phyloP scores from a whole-genome alignment of 2,113 vertebrate genomes.

The Atrichornis clamosus region DNA sequence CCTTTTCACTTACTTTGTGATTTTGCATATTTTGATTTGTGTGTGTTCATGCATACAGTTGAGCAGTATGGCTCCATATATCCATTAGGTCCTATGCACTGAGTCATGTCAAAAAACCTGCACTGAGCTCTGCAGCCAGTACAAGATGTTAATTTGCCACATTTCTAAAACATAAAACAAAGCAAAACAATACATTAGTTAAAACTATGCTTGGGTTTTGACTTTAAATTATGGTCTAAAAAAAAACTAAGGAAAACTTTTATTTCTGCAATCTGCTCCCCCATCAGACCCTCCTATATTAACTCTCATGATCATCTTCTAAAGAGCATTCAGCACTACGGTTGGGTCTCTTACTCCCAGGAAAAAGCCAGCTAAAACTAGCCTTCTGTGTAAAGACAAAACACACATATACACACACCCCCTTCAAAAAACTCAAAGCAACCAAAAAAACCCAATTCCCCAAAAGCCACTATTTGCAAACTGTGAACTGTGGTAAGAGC shows the following conservation, averaged over 20 bases:
- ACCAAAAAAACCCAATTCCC: background rate
- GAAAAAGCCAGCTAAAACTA: background rate
- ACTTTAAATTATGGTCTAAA: background rate
- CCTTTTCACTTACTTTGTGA: conserved; percentile 77
- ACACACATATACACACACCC: fast-evolving
- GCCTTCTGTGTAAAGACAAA: background rate
- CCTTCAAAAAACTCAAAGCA: background rate
- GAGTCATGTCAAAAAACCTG: conserved; percentile 92
- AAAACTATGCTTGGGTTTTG: conserved; percentile 4
- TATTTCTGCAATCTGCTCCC: background rate
- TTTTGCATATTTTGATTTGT: conserved; percentile 87
- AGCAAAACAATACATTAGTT: conserved; percentile 59
- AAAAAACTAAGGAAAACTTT: background rate
- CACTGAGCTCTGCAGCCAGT: conserved; percentile 91
- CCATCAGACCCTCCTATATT: background rate
- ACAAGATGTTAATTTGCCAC: conserved; percentile 91
- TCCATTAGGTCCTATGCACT: conserved; percentile 87
- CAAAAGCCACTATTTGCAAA: background rate
- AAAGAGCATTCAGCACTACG: background rate
- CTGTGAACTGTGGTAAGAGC: background rate
- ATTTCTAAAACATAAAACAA: conserved; percentile 83
- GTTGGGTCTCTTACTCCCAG: background rate
- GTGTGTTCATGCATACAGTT: conserved; percentile 88
- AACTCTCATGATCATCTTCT: background rate
- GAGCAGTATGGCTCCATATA: conserved; percentile 94